Evolutionary conservation across 2,113 vertebrate species (phyloP).

Genomic region (Siphamia tubifer): DNA sequence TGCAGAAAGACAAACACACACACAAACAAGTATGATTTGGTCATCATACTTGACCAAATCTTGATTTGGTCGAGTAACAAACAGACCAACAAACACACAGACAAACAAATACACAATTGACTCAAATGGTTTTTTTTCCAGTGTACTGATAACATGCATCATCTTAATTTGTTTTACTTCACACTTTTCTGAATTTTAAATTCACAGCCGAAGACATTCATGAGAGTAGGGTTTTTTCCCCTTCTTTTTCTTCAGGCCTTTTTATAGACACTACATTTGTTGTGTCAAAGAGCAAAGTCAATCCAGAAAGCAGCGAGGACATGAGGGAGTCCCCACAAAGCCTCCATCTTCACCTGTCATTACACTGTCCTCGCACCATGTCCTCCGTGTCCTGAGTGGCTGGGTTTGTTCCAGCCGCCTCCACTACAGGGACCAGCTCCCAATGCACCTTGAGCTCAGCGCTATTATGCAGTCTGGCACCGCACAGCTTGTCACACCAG

Average conservation of each 20-base stretch:
- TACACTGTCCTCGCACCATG: slow-evolving; percentile 6
- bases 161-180: no score
- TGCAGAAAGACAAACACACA: no score
- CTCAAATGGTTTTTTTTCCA: no score
- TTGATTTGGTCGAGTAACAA: no score
- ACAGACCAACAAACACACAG: no score
- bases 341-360: slow-evolving; percentile 24
- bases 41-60: no score
- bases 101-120: no score
- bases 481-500: slow-evolving; percentile 30
- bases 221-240: background rate
- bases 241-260: background rate
- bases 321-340: slow-evolving; percentile 3
- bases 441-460: slow-evolving; percentile 1
- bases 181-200: no score
- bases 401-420: slow-evolving; percentile 6
- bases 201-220: no score
- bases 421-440: slow-evolving; percentile 28
- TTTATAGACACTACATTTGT: no score
- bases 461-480: slow-evolving; percentile 42
- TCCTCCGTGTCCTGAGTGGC: slow-evolving; percentile 7
- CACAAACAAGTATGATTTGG: no score
- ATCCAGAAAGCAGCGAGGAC: background rate
- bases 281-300: background rate
- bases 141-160: no score